These are phyloP conservation scores for Exocentrus adspersus DNA, from an alignment of 2,888 invertebrate species.

Conservation along the genomic window DNA sequence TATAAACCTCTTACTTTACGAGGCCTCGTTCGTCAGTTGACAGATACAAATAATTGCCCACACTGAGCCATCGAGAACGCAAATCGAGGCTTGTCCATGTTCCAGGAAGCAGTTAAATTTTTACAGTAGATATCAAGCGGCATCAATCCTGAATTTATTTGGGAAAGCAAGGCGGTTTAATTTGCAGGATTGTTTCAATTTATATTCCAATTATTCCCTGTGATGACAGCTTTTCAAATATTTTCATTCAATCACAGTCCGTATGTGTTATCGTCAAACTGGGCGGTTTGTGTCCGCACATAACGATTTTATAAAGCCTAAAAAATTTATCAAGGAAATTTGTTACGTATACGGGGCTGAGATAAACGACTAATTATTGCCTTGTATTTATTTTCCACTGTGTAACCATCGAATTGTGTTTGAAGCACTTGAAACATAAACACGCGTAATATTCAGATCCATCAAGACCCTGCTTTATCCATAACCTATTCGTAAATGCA, in stretches of 20 bases:
- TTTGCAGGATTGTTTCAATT: constrained; percentile 38
- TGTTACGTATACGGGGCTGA: too few relatives aligned
- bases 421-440: background rate
- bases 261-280: constrained; percentile 45
- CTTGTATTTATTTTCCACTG: background rate
- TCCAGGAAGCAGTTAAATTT: constrained; percentile 1
- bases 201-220: constrained; percentile 50
- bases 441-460: too few relatives aligned
- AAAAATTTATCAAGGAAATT: constrained; percentile 23
- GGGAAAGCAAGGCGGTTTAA: constrained; percentile 23
- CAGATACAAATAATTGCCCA: constrained; percentile 3
- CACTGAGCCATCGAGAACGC: background rate
- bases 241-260: constrained; percentile 51
- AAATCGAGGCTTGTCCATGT: constrained; percentile 2
- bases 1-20: constrained; percentile 15
- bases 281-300: constrained; percentile 31
- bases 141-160: constrained; percentile 24
- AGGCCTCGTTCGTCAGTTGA: background rate
- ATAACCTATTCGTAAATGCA: too few relatives aligned
- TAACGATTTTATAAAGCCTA: constrained; percentile 26
- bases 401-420: background rate
- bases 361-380: constrained; percentile 16
- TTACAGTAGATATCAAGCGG: constrained; percentile 11
- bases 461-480: too few relatives aligned
- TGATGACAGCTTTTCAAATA: constrained; percentile 51